A percentile compares a stretch with the other conserved stretches of the same genome.
phyloP scores from a whole-genome alignment of 1,140 invertebrate genomes.

The Dreissena rostriformis region DNA sequence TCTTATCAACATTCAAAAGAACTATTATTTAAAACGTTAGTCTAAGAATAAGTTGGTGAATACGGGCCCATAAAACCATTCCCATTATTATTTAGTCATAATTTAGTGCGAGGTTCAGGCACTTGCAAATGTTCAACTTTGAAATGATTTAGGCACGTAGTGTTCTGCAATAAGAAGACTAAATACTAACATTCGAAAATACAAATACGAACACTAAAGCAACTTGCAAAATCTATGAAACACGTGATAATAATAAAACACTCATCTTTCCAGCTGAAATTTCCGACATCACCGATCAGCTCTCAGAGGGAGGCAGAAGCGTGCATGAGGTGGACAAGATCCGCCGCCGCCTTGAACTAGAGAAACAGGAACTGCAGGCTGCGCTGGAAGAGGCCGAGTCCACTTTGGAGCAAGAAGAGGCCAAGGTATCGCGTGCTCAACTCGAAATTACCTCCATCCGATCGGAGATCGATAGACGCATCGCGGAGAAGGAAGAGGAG shows the following conservation, averaged over 20 bases:
- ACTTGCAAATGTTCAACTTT: neutral
- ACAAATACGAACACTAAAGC: constrained; percentile 99
- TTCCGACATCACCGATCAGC: constrained; percentile 98
- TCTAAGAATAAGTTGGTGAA: neutral
- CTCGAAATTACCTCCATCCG: constrained; percentile 97
- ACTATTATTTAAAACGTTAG: neutral
- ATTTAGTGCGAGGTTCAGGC: neutral
- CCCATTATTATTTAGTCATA: neutral
- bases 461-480: constrained; percentile 98
- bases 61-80: neutral
- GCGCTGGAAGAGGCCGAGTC: constrained; percentile 99
- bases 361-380: constrained; percentile 99
- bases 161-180: neutral
- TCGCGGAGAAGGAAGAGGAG: constrained; percentile 99
- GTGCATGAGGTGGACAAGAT: constrained; percentile 99
- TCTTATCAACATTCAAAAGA: neutral
- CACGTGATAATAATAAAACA: constrained; percentile 99
- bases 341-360: constrained; percentile 97
- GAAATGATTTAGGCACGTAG: no score
- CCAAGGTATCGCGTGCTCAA: constrained; percentile 92
- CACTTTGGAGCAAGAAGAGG: constrained; percentile 92
- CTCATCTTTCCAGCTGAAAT: constrained; percentile 95
- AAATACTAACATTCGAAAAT: constrained; percentile 97
- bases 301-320: constrained; percentile 94
- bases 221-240: constrained; percentile 89